Evolutionary conservation across 2,888 invertebrate genomes (phyloP), one percentile per base, ranked within the genome.

Genomic region (Timema podura): DNA sequence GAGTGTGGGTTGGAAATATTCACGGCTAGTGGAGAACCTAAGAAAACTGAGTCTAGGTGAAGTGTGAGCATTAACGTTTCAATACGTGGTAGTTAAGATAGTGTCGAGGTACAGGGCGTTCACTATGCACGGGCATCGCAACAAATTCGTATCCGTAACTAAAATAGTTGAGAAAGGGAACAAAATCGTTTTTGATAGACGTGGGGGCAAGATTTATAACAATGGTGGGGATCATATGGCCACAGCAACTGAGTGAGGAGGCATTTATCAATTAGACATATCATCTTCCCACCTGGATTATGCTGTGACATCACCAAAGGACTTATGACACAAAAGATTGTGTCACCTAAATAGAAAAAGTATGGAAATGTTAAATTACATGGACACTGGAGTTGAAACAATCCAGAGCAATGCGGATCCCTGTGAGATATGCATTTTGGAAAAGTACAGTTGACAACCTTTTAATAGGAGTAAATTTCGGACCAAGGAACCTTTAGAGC

Each of bases 91-190:
- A 13, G 9, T 11, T 8, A 11, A 13, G 7, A 59, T 59, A 59
- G 59, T 59, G 59, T 59, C 9, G 45, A 10, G 13, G 59, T 45
- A 16, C 45, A 44, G 30, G 59, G 45, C 45, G 59, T 59, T 10
- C 59, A 59, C 10, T 59, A 59, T 59, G 30, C 16, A 15, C 59
- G 2, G 59, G 45, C 10, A 44, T 59, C 8, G 59, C 59, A 16
- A 45, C 45, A 13, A 15, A 59, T 15, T 59, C 16, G 1, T 59
- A 45, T 59, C 59, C 9, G 59, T 30, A 59, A 59, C 16, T 30
- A 59, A 59, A 59, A 59, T 59, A 44, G 59, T 45, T 8, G 45
- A 13, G 30, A 15, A 16, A 59, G 59, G 59, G 30, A 59, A 59
- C 16, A 59, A 30, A 8, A 13, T 59, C 16, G 16, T 59, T 30